Conservation (phyloP, 2,888 invertebrate species). For the Camponotus fellah region DNA sequence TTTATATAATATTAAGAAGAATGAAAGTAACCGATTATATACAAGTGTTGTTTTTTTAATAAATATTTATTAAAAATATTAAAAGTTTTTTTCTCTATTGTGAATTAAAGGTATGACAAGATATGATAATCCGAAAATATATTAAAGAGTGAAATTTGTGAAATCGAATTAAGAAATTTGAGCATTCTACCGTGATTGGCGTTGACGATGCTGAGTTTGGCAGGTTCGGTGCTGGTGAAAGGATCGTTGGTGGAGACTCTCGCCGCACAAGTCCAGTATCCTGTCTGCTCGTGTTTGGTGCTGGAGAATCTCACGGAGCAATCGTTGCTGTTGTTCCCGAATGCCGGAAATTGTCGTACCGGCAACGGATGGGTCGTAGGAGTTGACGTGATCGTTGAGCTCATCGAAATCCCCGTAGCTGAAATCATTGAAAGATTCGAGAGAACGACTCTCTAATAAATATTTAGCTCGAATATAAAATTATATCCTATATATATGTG, state of each 20-base stretch:
- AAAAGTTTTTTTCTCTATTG: not conserved
- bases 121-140: not conserved
- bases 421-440: conserved; percentile 52
- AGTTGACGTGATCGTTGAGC: conserved; percentile 72
- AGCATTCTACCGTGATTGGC: conserved; percentile 74
- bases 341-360: conserved; percentile 83
- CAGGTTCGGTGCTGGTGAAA: conserved; percentile 82
- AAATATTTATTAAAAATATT: not conserved
- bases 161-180: not conserved
- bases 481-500: conserved; percentile 9
- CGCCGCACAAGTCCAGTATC: conserved; percentile 85
- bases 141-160: not conserved
- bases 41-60: conserved; percentile 3
- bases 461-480: conserved; percentile 32
- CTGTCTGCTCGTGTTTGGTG: conserved; percentile 83
- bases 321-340: conserved; percentile 84
- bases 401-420: conserved; percentile 74
- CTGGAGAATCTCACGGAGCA: conserved; percentile 84
- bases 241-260: conserved; percentile 77
- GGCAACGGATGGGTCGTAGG: conserved; percentile 78
- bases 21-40: not conserved
- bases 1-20: not conserved
- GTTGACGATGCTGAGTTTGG: conserved; percentile 81
- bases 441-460: conserved; percentile 11
- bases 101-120: not conserved